phyloP scores from a whole-genome alignment of 2,888 invertebrate species.

The Cataglyphis rosenhaueri region DNA sequence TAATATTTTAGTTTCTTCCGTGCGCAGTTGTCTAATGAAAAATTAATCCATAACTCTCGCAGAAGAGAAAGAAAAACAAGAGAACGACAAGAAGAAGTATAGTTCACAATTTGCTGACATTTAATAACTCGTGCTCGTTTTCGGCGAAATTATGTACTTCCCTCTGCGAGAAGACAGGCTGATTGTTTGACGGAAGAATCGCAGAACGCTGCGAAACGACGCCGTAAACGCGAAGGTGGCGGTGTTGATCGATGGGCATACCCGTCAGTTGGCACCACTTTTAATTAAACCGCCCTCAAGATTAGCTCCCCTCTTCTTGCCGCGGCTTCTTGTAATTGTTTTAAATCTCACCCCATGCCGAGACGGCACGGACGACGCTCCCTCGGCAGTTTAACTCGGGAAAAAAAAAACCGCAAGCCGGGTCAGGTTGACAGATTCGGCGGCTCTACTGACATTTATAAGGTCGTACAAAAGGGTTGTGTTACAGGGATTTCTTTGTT shows the following conservation, averaged over 20 bases:
- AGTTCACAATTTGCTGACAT: constrained; percentile 48
- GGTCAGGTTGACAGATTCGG: constrained; percentile 84
- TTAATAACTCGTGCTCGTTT: constrained; percentile 53
- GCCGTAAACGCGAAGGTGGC: constrained; percentile 73
- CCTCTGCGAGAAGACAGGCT: constrained; percentile 52
- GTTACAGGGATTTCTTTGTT: constrained; percentile 58
- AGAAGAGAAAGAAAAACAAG: constrained; percentile 14
- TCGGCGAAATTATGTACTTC: constrained; percentile 53
- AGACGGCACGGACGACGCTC: constrained; percentile 67
- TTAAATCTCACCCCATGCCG: constrained; percentile 83
- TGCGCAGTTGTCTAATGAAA: not conserved
- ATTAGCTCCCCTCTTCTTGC: constrained; percentile 82
- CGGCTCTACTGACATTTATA: constrained; percentile 81
- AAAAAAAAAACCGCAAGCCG: constrained; percentile 82
- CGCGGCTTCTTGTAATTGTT: constrained; percentile 84
- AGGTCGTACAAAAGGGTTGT: constrained; percentile 74
- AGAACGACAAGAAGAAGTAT: constrained; percentile 41
- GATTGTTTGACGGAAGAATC: constrained; percentile 59
- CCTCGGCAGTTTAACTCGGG: constrained; percentile 73
- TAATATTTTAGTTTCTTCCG: constrained; percentile 1
- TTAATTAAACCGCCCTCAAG: constrained; percentile 86
- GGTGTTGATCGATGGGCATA: constrained; percentile 85
- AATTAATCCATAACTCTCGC: constrained; percentile 17
- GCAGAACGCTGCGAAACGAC: constrained; percentile 68
- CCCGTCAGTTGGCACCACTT: constrained; percentile 85